Evolutionary conservation across 2,888 invertebrate species (phyloP), one percentile per base, ranked within the genome.

Genomic region (Papilio gigon): DNA sequence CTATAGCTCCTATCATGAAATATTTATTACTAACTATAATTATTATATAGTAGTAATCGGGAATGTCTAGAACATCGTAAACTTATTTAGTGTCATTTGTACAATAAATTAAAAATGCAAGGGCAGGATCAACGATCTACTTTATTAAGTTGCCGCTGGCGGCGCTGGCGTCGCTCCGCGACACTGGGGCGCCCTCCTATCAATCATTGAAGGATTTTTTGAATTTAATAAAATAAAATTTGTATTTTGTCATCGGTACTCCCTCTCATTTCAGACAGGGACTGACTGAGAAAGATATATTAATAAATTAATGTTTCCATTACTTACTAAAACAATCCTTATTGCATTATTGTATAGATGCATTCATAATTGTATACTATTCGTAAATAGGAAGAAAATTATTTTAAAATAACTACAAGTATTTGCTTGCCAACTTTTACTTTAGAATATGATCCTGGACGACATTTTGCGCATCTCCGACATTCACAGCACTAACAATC

Each of bases 221-320:
- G 90, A 92, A 92, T 92, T 92, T 92, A 92, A 92, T 92, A 92
- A 92, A 92, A 92, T 92, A 92, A 92, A 92, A 91, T 92, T 92
- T 92, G 92, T 92, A 92, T 92, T 92, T 92, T 91, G 92, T 92
- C 92, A 91, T 90, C 88, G 91, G 84, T 83, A 84, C 91, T 86
- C 88, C 89, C 89, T 88, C 87, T 89, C 84, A 85, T 81, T 87
- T 84, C 80, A 64, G 60, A 35, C 90, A 87, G 92, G 76, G 80
- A 12, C 75, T 89, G 42, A 90, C 68, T 87, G 56, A 30, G n/a
- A 0, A 6, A 9, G 9, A 37, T 9, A 12, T 12, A 37, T 37
- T 4, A 8, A 53, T 27, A 50, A 14, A 53, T 37, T 33, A 35
- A 11, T 50, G 27, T 67, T 25, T n/a, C 27, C 12, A n/a, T 44